A percentile compares a stretch with the other conserved stretches of the same genome.
phyloP scores from a whole-genome alignment of 2,113 vertebrate species.

The Rhombomys opimus region DNA sequence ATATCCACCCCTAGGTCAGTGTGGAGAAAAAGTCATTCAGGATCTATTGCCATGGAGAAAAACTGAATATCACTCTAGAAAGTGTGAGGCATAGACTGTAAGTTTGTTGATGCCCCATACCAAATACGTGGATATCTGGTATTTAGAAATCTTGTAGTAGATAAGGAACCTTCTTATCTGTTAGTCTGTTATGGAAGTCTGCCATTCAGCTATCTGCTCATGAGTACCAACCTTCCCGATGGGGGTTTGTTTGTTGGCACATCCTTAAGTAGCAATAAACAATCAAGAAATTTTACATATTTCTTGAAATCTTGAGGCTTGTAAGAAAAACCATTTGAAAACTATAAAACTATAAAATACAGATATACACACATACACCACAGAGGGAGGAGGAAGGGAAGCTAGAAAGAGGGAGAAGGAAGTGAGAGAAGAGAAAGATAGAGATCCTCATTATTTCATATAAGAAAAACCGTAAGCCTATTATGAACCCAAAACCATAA shows the following conservation, averaged over 20 bases:
- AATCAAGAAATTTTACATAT: neutral
- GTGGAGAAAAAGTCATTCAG: neutral
- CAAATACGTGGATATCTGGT: neutral
- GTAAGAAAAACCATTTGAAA: neutral
- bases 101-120: neutral
- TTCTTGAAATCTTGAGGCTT: neutral
- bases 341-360: neutral
- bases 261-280: neutral
- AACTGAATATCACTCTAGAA: neutral
- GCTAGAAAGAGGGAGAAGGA: neutral
- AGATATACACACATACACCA: neutral
- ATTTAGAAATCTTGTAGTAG: neutral
- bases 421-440: neutral
- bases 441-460: neutral
- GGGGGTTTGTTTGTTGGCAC: neutral
- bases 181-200: neutral
- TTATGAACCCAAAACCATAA: neutral
- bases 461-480: neutral
- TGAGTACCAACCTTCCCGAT: neutral
- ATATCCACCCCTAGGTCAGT: neutral
- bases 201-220: neutral
- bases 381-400: neutral
- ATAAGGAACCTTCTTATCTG: neutral
- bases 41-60: neutral
- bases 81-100: neutral